Conservation (phyloP, 2,888 invertebrate genomes). For the Trachelus stipa region DNA sequence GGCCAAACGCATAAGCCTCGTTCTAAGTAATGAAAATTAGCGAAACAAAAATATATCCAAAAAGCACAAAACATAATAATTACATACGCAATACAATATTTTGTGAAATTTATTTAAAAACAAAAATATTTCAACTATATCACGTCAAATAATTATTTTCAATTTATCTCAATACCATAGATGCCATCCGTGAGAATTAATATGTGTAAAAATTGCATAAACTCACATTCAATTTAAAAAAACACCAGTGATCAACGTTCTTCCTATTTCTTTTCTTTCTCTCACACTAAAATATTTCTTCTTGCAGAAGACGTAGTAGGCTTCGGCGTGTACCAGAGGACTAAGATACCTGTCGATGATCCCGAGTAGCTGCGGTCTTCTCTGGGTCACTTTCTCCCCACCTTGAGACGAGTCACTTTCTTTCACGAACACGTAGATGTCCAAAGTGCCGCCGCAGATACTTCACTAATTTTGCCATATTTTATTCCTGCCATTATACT, state of each 20-base stretch:
- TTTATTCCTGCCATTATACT: background rate
- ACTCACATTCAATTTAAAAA: background rate
- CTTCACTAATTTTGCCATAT: background rate
- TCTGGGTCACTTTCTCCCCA: slow-evolving; percentile 58
- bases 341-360: background rate
- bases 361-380: slow-evolving; percentile 25
- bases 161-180: background rate
- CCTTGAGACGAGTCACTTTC: slow-evolving; percentile 54
- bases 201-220: background rate
- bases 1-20: background rate
- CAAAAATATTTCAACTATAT: background rate
- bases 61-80: background rate
- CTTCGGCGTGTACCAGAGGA: no score
- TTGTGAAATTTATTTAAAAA: background rate
- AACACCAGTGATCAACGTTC: background rate
- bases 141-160: background rate
- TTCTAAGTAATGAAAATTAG: background rate
- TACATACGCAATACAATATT: background rate
- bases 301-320: no score
- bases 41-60: background rate
- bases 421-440: slow-evolving; percentile 26
- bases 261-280: background rate
- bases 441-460: background rate
- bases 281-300: no score
- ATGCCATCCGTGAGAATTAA: background rate